These are phyloP conservation scores for Actinernus sp. DNA, from an alignment of 92 coral and sea anemone genomes.

Conservation along the genomic window DNA sequence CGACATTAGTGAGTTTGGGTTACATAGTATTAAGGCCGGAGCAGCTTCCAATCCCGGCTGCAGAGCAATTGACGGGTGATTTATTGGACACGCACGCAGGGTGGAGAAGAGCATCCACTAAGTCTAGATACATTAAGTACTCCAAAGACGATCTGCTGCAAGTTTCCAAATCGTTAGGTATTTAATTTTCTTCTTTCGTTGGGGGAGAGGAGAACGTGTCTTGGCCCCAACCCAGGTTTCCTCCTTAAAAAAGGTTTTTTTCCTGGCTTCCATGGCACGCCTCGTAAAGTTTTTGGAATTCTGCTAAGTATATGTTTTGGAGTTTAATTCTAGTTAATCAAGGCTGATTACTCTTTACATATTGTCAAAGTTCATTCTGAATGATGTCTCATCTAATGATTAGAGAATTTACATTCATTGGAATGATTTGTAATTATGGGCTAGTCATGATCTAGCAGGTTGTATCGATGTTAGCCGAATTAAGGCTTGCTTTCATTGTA, in stretches of 20 bases:
- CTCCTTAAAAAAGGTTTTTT: slow-evolving; percentile 45
- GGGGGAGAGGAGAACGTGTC: slow-evolving; percentile 51
- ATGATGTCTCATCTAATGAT: too few species aligned
- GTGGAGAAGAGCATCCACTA: slow-evolving; percentile 43
- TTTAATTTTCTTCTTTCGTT: slow-evolving; percentile 18
- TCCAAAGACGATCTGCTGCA: slow-evolving; percentile 26
- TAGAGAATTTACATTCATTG: too few species aligned
- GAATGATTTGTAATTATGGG: too few species aligned
- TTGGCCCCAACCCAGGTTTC: slow-evolving; percentile 76
- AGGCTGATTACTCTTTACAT: too few species aligned
- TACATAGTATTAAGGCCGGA: slow-evolving; percentile 60
- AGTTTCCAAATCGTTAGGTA: slow-evolving; percentile 16
- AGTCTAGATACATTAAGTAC: slow-evolving; percentile 60
- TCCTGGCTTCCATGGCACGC: slow-evolving; percentile 66
- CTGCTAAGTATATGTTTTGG: too few species aligned
- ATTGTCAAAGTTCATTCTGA: too few species aligned
- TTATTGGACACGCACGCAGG: slow-evolving; percentile 69
- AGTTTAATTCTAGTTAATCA: too few species aligned
- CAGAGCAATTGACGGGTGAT: slow-evolving; percentile 18
- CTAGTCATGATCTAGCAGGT: too few species aligned
- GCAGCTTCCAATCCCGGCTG: slow-evolving; percentile 73
- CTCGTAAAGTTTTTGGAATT: too few species aligned
- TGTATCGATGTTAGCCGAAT: too few species aligned
- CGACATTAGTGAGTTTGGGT: slow-evolving; percentile 29
- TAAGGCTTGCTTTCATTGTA: too few species aligned